Base-by-base conservation (phyloP, 2,113 vertebrate species). In the Colistium nudipinnis region DNA sequence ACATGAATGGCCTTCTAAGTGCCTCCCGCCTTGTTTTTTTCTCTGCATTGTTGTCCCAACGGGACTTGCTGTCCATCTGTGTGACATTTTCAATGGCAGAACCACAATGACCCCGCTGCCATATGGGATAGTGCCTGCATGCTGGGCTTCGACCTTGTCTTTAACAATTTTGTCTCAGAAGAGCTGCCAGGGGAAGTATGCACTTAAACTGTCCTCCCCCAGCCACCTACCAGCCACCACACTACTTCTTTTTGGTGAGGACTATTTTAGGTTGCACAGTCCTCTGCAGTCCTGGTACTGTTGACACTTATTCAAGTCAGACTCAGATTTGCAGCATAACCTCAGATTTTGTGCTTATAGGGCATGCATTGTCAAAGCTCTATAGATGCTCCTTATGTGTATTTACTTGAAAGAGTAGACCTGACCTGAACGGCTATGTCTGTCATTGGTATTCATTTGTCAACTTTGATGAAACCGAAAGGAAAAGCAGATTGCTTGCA, bases 31-130 rank as follows among this genome's bases (percentile, higher is more conserved):
- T 71, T 25, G 35, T 65, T 70, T 62, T 22, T 68, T 48, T 75
- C 62, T 48, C 69, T 70, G 14, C 48, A 25, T 31, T 19, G 70
- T 38, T 49, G 70, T 67, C 53, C 88, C 74, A 17, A 49, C 49
- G 88, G 82, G 84, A 82, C 67, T 66, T 33, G 77, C 71, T 76
- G 70, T 86, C 78, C 19, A n/a, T 79, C 75, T 71, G 14, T 20
- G 64, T 91, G 87, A 92, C 86, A 87, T 91, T 89, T 90, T 81
- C 83, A 87, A 91, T 75, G 30, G 52, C 53, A 62, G 60, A 67
- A 66, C 74, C 24, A 65, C 63, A 59, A 19, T 82, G 67, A 84
- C 69, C 70, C 62, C 64, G 1, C 56, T 69, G 66, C 61, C 85
- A 87, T 81, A 87, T 87, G 83, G 88, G 69, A 74, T 8, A 14